Conservation (phyloP, 2,797 vertebrate genomes). For the Notolepis coatsorum region DNA sequence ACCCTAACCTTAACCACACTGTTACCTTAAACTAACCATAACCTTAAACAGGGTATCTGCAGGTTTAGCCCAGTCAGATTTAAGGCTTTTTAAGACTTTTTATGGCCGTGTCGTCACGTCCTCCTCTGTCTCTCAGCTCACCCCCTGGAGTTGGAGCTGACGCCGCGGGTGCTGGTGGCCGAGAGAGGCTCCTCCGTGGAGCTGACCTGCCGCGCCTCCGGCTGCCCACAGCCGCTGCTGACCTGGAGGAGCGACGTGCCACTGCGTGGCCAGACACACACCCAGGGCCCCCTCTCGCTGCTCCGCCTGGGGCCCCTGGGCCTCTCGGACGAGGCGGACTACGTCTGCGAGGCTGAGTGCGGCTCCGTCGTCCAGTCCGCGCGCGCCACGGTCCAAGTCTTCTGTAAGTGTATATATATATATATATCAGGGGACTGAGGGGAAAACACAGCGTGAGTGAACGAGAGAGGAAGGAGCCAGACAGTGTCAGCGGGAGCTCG, state of each 20-base stretch:
- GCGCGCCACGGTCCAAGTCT: constrained; percentile 73
- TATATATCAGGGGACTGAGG: neutral
- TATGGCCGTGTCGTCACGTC: too few relatives aligned
- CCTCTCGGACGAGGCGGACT: constrained; percentile 73
- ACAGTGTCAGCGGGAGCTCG: neutral
- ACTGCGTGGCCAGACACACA: constrained; percentile 39
- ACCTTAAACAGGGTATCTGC: too few relatives aligned
- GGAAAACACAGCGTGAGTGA: neutral
- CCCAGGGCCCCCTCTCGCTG: constrained; percentile 49
- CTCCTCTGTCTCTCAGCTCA: constrained; percentile 80
- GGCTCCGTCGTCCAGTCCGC: constrained; percentile 47
- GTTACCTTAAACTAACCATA: too few relatives aligned
- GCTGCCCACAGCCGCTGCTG: constrained; percentile 80
- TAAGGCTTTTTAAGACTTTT: too few relatives aligned
- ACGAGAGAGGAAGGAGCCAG: neutral
- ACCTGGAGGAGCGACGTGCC: constrained; percentile 82
- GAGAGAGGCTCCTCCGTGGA: constrained; percentile 73
- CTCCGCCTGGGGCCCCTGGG: constrained; percentile 79
- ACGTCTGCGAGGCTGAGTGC: constrained; percentile 85
- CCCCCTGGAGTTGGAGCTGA: constrained; percentile 80
- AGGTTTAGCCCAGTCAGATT: too few relatives aligned
- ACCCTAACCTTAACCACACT: too few relatives aligned
- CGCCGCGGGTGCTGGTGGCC: constrained; percentile 53
- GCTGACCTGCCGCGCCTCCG: constrained; percentile 79
- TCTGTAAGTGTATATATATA: constrained; percentile 84